Conservation (phyloP, 2,113 vertebrate genomes). For the Columba livia region DNA sequence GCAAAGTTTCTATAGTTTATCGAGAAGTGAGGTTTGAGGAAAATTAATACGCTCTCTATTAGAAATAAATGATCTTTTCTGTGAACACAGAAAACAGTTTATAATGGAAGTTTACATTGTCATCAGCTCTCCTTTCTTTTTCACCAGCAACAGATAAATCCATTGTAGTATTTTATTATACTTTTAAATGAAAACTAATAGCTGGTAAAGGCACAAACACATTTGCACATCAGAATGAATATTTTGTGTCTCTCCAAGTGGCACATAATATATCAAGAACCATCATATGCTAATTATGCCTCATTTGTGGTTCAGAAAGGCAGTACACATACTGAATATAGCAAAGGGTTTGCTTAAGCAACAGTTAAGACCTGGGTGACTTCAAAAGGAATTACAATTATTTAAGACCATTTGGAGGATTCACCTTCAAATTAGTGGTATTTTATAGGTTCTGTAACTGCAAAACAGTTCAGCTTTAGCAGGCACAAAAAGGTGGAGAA, state of each 20-base stretch:
- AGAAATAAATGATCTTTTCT: not conserved
- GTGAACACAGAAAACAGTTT: not conserved
- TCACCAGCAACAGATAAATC: not conserved
- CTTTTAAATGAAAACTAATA: not conserved
- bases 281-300: not conserved
- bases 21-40: not conserved
- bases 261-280: not conserved
- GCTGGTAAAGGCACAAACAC: not conserved
- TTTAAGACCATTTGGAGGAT: not conserved
- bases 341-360: not conserved
- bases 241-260: not conserved
- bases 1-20: not conserved
- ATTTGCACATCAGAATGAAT: not conserved
- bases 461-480: not conserved
- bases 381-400: not conserved
- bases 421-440: not conserved
- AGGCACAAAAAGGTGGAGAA: not conserved
- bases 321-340: not conserved
- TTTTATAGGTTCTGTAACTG: not conserved
- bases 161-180: not conserved
- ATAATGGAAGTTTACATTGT: not conserved
- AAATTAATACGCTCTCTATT: not conserved
- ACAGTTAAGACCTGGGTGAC: not conserved
- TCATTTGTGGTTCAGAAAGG: not conserved
- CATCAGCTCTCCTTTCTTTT: not conserved